Evolutionary conservation across 2,888 invertebrate genomes (phyloP), one percentile per base, ranked within the genome.

Genomic region (Amblyjoppa fuscipennis): DNA sequence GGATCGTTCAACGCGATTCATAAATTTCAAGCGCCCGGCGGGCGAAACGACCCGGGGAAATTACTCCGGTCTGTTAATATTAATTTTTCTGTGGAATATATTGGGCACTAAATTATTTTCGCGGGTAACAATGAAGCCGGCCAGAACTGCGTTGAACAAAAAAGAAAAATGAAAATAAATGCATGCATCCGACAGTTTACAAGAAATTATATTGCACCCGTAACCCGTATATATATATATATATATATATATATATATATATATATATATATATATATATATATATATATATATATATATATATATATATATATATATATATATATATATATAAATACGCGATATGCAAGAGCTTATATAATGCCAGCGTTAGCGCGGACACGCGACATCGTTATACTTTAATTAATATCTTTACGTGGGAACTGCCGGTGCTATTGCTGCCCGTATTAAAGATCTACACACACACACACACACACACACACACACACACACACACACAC

Each of bases 321-420:
- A 61, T 69, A 61, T 41, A 70, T 49, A 49, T 49, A 16, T 20
- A 16, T 56, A 56, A 16, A 31, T n/a, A 64, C 31, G 64, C 31
- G 4, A 64, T 64, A 31, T 34, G 28, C 20, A 81, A 20, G 45
- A 77, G 71, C 28, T 71, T 45, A 68, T 49, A 78, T 78, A 78
- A 66, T 71, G 71, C 75, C 45, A 78, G 74, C 61, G 80, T 83
- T 80, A 41, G 76, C 76, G 83, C 79, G 80, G 83, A 85, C 85
- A 85, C 85, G 85, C 85, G 85, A 85, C 85, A 85, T 85, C 85
- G 85, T 85, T 85, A 85, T 85, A 83, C 85, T 77, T 79, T 85
- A 85, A 85, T 85, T 85, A 85, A 85, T 85, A 85, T 85, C 79
- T 85, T 85, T 85, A 83, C 85, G 85, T 85, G 78, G 85, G 85